Percentiles rank a stretch among this genome's conserved stretches.
These are phyloP conservation scores for Ceriagrion tenellum DNA, from an alignment of 2,888 invertebrate species.

Conservation along the genomic window DNA sequence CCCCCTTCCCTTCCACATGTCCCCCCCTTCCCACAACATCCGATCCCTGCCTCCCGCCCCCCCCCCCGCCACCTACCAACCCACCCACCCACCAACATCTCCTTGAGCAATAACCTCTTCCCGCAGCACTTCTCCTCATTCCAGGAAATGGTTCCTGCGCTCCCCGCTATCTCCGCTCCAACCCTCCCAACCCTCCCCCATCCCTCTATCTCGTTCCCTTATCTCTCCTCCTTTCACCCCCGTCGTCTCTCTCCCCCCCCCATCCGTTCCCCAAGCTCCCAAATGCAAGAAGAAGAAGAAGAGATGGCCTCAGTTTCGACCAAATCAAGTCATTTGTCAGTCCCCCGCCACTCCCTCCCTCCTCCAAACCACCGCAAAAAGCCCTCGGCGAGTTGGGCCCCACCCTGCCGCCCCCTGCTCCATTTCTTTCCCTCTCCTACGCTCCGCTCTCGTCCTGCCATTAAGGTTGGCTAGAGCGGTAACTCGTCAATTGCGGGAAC, in stretches of 20 bases:
- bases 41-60: neutral
- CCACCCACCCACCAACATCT: neutral
- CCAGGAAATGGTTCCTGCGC: neutral
- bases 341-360: too few species aligned
- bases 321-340: constrained; percentile 38
- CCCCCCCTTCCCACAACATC: neutral
- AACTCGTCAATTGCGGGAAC: too few species aligned
- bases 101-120: constrained; percentile 26
- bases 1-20: neutral
- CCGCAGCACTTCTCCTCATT: constrained; percentile 48
- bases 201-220: neutral
- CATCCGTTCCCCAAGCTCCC: neutral
- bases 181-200: neutral
- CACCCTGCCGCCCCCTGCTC: neutral
- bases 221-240: neutral
- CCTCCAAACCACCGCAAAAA: neutral
- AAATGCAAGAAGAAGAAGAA: constrained; percentile 4
- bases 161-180: constrained; percentile 26
- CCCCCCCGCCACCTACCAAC: neutral
- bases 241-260: neutral
- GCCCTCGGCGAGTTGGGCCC: too few species aligned
- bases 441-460: too few species aligned
- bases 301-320: neutral
- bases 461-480: too few species aligned
- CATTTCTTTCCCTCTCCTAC: neutral